Evolutionary conservation across 2,888 invertebrate species (phyloP), one percentile per base, ranked within the genome.

Genomic region (Dexiosoma caninum): DNA sequence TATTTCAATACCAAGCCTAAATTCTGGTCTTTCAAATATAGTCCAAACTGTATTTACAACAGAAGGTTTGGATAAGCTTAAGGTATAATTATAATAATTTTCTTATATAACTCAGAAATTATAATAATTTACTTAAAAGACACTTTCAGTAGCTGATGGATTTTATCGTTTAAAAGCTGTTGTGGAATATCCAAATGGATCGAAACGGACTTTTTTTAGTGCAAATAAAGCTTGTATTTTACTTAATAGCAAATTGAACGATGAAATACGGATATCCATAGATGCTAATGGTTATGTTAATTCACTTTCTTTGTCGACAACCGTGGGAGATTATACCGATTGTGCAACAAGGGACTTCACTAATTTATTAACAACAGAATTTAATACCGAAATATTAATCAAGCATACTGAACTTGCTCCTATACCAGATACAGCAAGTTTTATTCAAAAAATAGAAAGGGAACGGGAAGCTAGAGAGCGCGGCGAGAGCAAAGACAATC

Each of bases 371-470:
- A 86, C 92, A 7, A 91, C 91, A 70, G 90, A 91, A 49, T 94
- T 97, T 89, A 94, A 94, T 82, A 96, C 97, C 0, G 94, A 93
- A 84, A 94, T 97, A 32, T 93, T 94, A 85, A 93, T 97, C 0
- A 93, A 94, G 83, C 94, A 95, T 86, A 94, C 96, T 53, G 95
- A 96, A 86, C 92, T 93, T 84, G 97, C 96, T 8, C 97, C 97
- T 66, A 92, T 94, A 93, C 98, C 98, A 40, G 98, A 99, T 85
- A 98, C 98, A n/a, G 95, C 97, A 53, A 94, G 95, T 3, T 99
- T 97, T 86, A 95, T 99, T 84, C 97, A 97, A 88, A 98, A 97
- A 90, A 88, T 98, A 62, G 98, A 98, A 88, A 92, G 95, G 72
- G 98, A 99, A 90, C 94, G 96, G 85, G 95, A 96, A 90, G 95